Evolutionary conservation across 2,797 vertebrate genomes (phyloP), one percentile per base, ranked within the genome.

Genomic region (Enteromius viviparus): DNA sequence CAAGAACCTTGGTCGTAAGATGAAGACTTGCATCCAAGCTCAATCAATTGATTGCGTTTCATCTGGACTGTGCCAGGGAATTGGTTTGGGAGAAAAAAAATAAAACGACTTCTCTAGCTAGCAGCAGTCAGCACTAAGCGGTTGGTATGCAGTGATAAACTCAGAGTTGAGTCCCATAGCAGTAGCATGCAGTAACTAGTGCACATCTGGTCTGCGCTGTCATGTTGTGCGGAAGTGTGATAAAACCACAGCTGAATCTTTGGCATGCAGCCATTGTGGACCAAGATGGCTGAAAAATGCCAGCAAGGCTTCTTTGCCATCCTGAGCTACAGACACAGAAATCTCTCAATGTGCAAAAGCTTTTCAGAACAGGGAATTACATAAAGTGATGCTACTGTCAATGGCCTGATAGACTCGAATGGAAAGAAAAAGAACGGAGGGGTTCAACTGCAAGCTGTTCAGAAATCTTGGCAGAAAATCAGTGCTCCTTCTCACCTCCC

Each of bases 301-400:
- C 70, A 49, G 85, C 70, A 66, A 78, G 80, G 37, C 84, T 85
- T 87, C 87, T 87, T 82, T 84, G 86, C 84, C 85, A 81, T 89
- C 65, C 81, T 83, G 62, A 89, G 88, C 82, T 77, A 81, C 89
- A 88, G 87, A 90, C 89, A 93, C 77, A 86, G 91, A 93, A 95
- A 95, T 95, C 90, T 94, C 91, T 91, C 91, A 93, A 93, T 93
- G 93, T 94, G 90, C 92, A 89, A 90, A 91, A 93, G 90, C 92
- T 95, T 96, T 96, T 95, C 92, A 95, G 94, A 94, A 93, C 91
- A 88, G 90, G 93, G 93, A 96, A 96, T 95, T 96, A 95, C 89
- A 93, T 90, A 95, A 95, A 96, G 92, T 95, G 93, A 91, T 94
- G 91, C 89, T 92, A 95, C 94, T 94, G 93, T 95, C 94, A 96